Evolutionary conservation across 2,888 invertebrate genomes (phyloP).

Genomic region (Erebia epiphron): DNA sequence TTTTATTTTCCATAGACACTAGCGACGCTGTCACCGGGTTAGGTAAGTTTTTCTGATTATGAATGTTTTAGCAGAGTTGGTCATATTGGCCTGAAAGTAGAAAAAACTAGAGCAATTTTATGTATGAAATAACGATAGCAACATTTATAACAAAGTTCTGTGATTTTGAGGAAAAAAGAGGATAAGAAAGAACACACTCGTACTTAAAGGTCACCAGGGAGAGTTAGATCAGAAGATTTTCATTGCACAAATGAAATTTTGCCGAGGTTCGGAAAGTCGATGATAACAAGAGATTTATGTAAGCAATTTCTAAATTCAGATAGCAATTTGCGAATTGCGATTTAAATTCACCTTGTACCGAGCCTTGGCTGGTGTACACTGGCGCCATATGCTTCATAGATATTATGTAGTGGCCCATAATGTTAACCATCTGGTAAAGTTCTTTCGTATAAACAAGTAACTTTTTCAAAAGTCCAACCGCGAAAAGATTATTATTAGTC

Average conservation of each 20-base stretch:
- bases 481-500: neutral
- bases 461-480: neutral
- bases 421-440: slow-evolving; percentile 40
- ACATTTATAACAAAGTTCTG: neutral
- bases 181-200: neutral
- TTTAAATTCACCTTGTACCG: slow-evolving; percentile 27
- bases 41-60: no score
- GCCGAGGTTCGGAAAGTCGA: neutral
- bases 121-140: no score
- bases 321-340: slow-evolving; percentile 8
- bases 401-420: slow-evolving; percentile 35
- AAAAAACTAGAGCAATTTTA: no score
- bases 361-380: slow-evolving; percentile 28
- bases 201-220: neutral
- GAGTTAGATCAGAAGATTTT: neutral
- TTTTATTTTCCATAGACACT: no score
- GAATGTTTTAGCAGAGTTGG: no score
- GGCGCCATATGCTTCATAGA: slow-evolving; percentile 36
- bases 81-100: no score
- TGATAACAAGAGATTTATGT: slow-evolving; percentile 1
- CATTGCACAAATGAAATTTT: neutral
- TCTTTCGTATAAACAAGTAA: slow-evolving; percentile 23
- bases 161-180: no score
- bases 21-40: no score
- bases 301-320: neutral